Base-by-base conservation (phyloP, 2,113 vertebrate species). In the Gallinago undulata region DNA sequence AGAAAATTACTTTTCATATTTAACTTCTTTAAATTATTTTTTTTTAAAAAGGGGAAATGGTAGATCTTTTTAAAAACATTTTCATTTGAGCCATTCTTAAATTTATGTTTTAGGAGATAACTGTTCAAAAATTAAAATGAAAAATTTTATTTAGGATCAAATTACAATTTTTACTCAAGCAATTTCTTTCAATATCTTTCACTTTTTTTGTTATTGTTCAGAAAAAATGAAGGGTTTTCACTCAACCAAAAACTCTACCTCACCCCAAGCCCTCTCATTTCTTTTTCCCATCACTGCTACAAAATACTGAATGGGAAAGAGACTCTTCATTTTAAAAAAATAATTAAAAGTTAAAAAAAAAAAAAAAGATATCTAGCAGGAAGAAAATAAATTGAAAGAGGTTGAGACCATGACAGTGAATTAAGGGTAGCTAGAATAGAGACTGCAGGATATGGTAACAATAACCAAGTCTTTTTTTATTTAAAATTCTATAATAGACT, bases 61-160 rank as follows among this genome's bases (percentile, higher is more conserved):
- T 3, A 48, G 10, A 8, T 6, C 0, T 9, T 35, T 63, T 28
- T 12, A 2, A 28, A 50, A 90, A 45, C 25, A 39, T 6, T n/a
- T 69, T 3, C 2, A 33, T 70, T 19, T 10, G 5, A 66, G 82
- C 16, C 13, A 17, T 28, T 78, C 12, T 30, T 70, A 35, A n/a
- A 70, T 56, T 28, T 13, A 12, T 39, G 2, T 12, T 77, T 51
- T n/a, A 87, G 22, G 87, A 47, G 2, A 4, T 2, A 77, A 37
- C 4, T 47, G 45, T 10, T 63, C 3, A 45, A 76, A 45, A 47
- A 17, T 43, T 1, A 56, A 43, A 56, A 60, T 6, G 5, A 66
- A 48, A 31, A 48, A 18, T 19, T n/a, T 63, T 16, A 51, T 30
- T 51, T 57, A 62, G 17, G 11, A 57, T 53, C 7, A 66, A 82